A percentile compares a stretch with the other conserved stretches of the same genome.
Evolutionary conservation across 92 coral and sea anemone genomes (phyloP).

Genomic region (Muricea muricata): DNA sequence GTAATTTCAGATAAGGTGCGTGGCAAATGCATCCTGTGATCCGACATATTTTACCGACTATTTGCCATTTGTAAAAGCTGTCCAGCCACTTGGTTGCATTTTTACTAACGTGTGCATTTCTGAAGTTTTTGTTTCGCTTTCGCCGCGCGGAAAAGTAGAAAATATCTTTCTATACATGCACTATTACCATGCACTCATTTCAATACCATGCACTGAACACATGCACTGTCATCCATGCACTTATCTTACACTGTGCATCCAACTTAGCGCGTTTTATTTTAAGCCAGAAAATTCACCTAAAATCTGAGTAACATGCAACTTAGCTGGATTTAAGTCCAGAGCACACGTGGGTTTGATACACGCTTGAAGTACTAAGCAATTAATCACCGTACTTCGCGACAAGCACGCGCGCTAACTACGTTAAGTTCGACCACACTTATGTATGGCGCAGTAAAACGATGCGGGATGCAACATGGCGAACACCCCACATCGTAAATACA

Average conservation of each 20-base stretch:
- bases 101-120: background rate
- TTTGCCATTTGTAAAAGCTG: background rate
- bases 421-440: background rate
- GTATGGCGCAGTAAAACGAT: background rate
- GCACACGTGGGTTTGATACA: background rate
- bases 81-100: background rate
- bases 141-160: constrained; percentile 5
- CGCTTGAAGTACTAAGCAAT: background rate
- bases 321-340: background rate
- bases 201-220: background rate
- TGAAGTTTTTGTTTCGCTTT: constrained; percentile 12
- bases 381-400: background rate
- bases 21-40: background rate
- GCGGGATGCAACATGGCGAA: background rate
- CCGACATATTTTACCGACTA: background rate
- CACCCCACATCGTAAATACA: background rate
- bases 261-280: too few relatives aligned
- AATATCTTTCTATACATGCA: too few relatives aligned
- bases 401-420: background rate
- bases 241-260: too few relatives aligned
- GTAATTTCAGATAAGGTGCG: background rate
- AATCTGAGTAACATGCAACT: background rate
- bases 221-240: background rate
- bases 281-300: too few relatives aligned
- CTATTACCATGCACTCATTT: background rate